Conservation (phyloP, 2,113 vertebrate species). For the Parus major region DNA sequence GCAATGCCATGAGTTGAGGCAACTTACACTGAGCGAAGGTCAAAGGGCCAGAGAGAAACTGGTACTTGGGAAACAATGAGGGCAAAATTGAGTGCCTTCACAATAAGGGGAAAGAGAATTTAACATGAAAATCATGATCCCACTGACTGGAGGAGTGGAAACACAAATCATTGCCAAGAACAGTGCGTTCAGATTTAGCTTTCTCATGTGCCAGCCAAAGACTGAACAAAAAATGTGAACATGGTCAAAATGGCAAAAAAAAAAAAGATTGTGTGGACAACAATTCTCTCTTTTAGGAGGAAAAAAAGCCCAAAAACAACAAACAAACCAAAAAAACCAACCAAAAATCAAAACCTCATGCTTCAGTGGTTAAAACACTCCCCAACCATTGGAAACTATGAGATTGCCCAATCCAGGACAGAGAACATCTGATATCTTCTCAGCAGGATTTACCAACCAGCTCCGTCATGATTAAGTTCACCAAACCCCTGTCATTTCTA, state of each 20-base stretch:
- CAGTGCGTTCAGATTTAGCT: constrained; percentile 52
- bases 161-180: constrained; percentile 39
- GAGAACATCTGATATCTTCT: neutral
- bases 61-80: neutral
- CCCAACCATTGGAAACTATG: constrained; percentile 55
- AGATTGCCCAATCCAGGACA: constrained; percentile 31
- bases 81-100: neutral
- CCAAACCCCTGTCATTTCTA: neutral
- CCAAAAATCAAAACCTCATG: constrained; percentile 45
- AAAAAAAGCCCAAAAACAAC: neutral
- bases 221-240: constrained; percentile 42
- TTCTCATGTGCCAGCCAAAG: constrained; percentile 57
- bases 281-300: constrained; percentile 3
- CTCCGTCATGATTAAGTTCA: neutral
- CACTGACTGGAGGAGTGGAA: constrained; percentile 18
- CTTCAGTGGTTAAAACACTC: constrained; percentile 40
- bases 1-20: neutral
- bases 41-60: neutral
- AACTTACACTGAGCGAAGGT: neutral
- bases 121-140: constrained; percentile 19
- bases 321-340: too few species aligned
- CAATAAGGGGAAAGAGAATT: neutral
- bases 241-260: constrained; percentile 56
- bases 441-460: neutral
- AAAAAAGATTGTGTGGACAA: constrained; percentile 25